Percentiles rank a stretch among this genome's conserved stretches.
Conservation (phyloP, 2,797 vertebrate genomes). For the Xiphorhynchus erythropygius region DNA sequence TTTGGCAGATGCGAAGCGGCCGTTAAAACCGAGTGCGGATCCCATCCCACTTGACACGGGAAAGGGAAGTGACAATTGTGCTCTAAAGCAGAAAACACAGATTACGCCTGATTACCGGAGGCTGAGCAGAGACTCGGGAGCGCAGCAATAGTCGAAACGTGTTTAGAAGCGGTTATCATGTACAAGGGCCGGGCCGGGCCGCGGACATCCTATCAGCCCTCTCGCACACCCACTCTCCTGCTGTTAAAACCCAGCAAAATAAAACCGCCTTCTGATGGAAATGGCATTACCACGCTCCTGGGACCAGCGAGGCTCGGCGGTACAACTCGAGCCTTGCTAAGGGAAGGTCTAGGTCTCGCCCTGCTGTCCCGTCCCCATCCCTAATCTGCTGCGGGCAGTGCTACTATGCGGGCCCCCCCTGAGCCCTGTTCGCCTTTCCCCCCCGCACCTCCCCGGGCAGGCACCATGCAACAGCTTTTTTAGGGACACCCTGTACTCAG, state of each 20-base stretch:
- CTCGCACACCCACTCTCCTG: neutral
- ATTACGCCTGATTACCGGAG: constrained; percentile 13
- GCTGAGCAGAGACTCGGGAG: neutral
- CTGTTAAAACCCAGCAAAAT: neutral
- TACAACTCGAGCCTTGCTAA: neutral
- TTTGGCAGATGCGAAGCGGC: neutral
- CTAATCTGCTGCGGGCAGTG: neutral
- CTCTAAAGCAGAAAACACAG: constrained; percentile 18
- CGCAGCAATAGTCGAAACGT: neutral
- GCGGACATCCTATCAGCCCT: neutral
- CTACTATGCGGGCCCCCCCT: accelerated
- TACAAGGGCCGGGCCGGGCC: neutral
- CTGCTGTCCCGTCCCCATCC: neutral
- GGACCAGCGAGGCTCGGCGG: neutral
- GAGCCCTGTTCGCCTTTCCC: neutral
- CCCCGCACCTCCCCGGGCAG: accelerated
- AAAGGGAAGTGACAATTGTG: neutral
- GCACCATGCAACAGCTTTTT: neutral
- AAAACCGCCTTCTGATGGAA: neutral
- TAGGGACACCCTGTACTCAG: constrained; percentile 53
- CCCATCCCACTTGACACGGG: neutral
- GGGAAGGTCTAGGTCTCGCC: neutral
- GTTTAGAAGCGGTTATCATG: neutral
- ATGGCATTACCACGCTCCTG: neutral
- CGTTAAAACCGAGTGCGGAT: neutral